Percentiles rank a stretch among this genome's conserved stretches.
These are phyloP conservation scores for Mionectes olivaceus DNA, from an alignment of 2,797 vertebrate species.

Conservation along the genomic window DNA sequence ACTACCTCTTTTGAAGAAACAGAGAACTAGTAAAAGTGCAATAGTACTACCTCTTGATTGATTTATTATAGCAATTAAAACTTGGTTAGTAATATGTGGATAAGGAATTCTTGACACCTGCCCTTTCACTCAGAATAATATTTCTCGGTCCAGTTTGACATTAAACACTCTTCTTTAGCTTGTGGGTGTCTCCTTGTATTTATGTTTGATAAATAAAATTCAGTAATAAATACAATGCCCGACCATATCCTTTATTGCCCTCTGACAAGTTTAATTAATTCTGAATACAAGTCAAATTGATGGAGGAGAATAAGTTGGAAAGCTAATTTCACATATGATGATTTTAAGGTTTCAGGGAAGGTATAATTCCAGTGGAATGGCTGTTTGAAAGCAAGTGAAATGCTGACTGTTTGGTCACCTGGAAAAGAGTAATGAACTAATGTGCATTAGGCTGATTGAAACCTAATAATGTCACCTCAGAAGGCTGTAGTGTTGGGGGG, in stretches of 20 bases:
- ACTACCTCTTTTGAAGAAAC: background rate
- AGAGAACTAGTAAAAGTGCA: background rate
- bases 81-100: background rate
- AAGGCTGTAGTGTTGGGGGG: background rate
- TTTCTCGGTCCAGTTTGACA: background rate
- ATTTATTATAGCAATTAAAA: constrained; percentile 45
- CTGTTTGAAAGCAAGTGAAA: constrained; percentile 7
- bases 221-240: background rate
- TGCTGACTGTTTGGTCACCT: background rate
- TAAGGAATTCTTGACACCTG: constrained; percentile 16
- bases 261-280: constrained; percentile 4
- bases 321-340: background rate
- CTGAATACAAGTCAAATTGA: background rate
- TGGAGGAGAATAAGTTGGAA: background rate
- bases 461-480: background rate
- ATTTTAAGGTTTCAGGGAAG: background rate
- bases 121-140: constrained; percentile 20
- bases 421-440: background rate
- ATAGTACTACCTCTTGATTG: background rate
- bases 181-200: background rate
- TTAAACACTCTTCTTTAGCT: background rate
- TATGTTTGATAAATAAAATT: background rate
- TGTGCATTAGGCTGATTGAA: background rate
- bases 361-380: background rate
- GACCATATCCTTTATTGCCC: background rate